A percentile compares a stretch with the other conserved stretches of the same genome.
Evolutionary conservation across 1,140 invertebrate genomes (phyloP).

Genomic region (Chlorops oryzae): DNA sequence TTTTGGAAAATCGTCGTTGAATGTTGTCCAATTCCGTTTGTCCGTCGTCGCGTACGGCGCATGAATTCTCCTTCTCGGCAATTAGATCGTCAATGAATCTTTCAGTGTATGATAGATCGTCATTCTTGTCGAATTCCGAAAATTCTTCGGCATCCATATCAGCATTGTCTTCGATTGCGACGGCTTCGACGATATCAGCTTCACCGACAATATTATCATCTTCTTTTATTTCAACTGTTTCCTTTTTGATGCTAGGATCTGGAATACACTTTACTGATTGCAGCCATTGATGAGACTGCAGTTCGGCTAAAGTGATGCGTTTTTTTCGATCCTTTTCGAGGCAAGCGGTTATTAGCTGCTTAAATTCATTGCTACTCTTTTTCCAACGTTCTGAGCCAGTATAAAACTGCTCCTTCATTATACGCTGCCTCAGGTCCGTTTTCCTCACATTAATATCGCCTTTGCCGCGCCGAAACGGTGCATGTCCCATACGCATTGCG

Average conservation of each 20-base stretch:
- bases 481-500: conserved; percentile 76
- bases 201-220: too few species aligned
- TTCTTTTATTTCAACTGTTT: not conserved
- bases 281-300: conserved; percentile 7
- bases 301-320: not conserved
- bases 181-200: too few species aligned
- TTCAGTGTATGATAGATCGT: too few species aligned
- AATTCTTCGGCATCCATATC: too few species aligned
- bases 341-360: conserved; percentile 7
- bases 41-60: too few species aligned
- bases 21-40: too few species aligned
- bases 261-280: not conserved
- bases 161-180: too few species aligned
- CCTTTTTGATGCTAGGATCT: not conserved
- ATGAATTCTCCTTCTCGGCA: too few species aligned
- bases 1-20: too few species aligned
- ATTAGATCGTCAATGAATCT: too few species aligned
- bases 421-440: conserved; percentile 61
- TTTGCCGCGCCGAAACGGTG: conserved; percentile 59
- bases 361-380: conserved; percentile 53
- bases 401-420: conserved; percentile 54
- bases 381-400: conserved; percentile 56
- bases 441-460: conserved; percentile 47
- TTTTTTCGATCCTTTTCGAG: conserved; percentile 8
- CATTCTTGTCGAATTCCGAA: too few species aligned